Conservation (phyloP, 1,140 invertebrate genomes). For the Cherax quadricarinatus region DNA sequence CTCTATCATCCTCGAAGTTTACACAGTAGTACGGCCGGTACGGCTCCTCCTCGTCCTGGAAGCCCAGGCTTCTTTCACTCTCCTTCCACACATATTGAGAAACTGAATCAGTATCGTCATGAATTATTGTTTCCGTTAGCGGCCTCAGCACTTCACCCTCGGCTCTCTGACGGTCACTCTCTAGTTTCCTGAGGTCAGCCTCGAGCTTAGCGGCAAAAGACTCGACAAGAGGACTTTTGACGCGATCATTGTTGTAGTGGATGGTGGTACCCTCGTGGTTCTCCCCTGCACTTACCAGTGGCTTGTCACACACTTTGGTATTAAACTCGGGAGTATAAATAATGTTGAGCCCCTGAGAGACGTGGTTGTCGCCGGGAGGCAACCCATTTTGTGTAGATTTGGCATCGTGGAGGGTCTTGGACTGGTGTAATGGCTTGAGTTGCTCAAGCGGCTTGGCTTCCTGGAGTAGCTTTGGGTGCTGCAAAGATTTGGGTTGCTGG, state of each 20-base stretch:
- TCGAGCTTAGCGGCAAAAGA: conserved; percentile 63
- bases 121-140: background rate
- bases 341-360: background rate
- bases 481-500: background rate
- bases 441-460: background rate
- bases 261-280: background rate
- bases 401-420: no score
- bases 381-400: background rate
- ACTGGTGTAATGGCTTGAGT: background rate
- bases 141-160: conserved; percentile 27
- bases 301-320: background rate
- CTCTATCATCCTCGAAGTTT: background rate
- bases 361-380: background rate
- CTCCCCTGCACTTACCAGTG: background rate
- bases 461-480: background rate
- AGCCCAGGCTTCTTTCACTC: background rate
- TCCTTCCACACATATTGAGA: conserved; percentile 5
- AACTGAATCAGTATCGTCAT: background rate
- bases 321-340: background rate
- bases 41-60: background rate
- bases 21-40: background rate
- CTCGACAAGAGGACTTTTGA: conserved; percentile 41
- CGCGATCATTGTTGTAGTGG: background rate
- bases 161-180: conserved; percentile 49
- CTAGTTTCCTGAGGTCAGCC: conserved; percentile 50